Conservation (phyloP, 1,140 invertebrate genomes). For the Pseudomyrmex sp. region DNA sequence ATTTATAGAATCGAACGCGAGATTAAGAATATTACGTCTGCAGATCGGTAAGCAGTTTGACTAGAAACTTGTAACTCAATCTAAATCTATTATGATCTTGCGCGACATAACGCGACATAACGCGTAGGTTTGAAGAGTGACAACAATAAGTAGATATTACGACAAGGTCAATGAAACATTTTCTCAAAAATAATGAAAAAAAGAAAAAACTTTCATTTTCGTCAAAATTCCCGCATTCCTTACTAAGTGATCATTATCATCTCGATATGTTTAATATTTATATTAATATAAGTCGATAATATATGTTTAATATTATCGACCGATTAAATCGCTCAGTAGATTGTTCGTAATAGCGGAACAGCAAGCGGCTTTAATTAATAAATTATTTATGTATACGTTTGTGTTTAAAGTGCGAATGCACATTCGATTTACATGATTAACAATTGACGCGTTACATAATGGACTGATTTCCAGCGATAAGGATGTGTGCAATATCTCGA, state of each 20-base stretch:
- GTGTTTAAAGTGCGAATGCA: constrained; percentile 31
- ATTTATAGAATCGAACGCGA: neutral
- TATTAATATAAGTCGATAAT: too few species aligned
- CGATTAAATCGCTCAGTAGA: constrained; percentile 4
- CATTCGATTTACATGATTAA: constrained; percentile 50
- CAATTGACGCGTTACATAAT: constrained; percentile 57
- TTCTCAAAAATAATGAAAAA: too few species aligned
- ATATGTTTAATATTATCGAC: too few species aligned
- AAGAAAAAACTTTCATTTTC: neutral
- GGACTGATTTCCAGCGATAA: constrained; percentile 62
- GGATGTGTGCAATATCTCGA: constrained; percentile 17
- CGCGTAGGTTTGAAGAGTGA: constrained; percentile 20
- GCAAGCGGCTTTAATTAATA: constrained; percentile 11
- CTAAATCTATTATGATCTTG: constrained; percentile 20
- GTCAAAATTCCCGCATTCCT: neutral
- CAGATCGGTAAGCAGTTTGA: neutral
- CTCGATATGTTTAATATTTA: neutral
- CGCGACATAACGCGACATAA: constrained; percentile 10
- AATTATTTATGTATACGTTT: constrained; percentile 34
- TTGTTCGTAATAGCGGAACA: neutral
- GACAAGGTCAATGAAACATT: too few species aligned
- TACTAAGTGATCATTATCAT: neutral
- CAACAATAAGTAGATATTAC: constrained; percentile 8
- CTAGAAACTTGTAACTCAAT: constrained; percentile 11
- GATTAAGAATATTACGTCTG: neutral